Percentiles rank a stretch among this genome's conserved stretches.
Conservation (phyloP, 2,888 invertebrate genomes). For the Colostygia pectinataria region DNA sequence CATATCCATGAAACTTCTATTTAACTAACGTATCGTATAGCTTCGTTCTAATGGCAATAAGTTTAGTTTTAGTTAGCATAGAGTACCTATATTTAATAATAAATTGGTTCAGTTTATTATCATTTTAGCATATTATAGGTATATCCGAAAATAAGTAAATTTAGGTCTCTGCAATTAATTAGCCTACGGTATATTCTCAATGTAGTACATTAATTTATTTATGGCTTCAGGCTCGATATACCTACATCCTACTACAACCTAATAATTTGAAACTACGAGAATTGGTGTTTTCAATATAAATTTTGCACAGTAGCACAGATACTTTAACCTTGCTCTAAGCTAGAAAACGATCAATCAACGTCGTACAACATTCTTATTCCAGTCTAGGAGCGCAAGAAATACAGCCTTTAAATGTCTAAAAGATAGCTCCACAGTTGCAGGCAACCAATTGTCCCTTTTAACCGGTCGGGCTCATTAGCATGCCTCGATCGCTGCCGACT, state of each 20-base stretch:
- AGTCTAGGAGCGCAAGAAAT: slow-evolving; percentile 58
- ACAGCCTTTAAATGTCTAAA: slow-evolving; percentile 64
- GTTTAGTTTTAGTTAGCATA: not conserved
- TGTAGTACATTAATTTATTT: slow-evolving; percentile 13
- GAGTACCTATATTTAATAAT: not conserved
- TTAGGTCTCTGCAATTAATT: slow-evolving; percentile 16
- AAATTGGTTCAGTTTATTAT: not conserved
- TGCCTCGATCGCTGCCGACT: slow-evolving; percentile 63
- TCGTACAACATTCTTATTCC: slow-evolving; percentile 59
- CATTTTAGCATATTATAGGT: slow-evolving; percentile 6
- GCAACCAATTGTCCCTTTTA: slow-evolving; percentile 72
- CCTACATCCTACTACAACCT: slow-evolving; percentile 22
- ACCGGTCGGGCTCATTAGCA: slow-evolving; percentile 72
- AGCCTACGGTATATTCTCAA: not conserved
- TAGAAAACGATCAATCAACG: slow-evolving; percentile 61
- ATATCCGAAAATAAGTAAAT: slow-evolving; percentile 3
- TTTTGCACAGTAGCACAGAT: slow-evolving; percentile 49
- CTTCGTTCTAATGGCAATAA: not conserved
- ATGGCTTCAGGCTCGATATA: not conserved
- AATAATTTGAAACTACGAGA: slow-evolving; percentile 34
- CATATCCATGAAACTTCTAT: not conserved
- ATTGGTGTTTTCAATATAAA: slow-evolving; percentile 54
- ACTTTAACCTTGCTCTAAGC: slow-evolving; percentile 46
- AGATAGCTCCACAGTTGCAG: slow-evolving; percentile 63
- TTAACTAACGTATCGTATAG: not conserved